Percentiles rank a stretch among this genome's conserved stretches.
These are phyloP conservation scores for Eutolmus rufibarbis DNA, from an alignment of 2,888 invertebrate genomes.

Conservation along the genomic window DNA sequence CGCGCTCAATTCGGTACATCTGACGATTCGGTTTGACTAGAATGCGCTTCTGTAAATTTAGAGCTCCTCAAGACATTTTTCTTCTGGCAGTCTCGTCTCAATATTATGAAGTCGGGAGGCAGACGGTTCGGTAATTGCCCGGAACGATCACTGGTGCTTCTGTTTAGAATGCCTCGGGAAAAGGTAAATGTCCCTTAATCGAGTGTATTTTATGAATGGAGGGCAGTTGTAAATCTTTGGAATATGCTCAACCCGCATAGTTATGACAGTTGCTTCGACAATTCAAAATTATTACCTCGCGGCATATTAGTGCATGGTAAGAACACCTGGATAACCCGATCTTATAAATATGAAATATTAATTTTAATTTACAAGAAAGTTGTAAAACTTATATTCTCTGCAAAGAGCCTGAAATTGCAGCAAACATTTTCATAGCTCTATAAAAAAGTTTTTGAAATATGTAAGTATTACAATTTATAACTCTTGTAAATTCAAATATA, in stretches of 20 bases:
- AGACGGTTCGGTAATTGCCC: constrained; percentile 42
- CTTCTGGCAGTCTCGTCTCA: constrained; percentile 11
- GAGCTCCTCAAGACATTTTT: constrained; percentile 27
- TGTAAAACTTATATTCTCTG: not conserved
- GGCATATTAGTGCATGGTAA: not conserved
- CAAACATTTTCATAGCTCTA: no score
- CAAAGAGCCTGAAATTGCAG: no score
- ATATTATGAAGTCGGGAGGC: not conserved
- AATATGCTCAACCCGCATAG: not conserved
- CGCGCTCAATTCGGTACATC: not conserved
- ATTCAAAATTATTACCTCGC: not conserved
- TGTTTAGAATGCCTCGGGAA: not conserved
- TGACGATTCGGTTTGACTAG: constrained; percentile 8
- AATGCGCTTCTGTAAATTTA: constrained; percentile 9
- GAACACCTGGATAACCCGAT: not conserved
- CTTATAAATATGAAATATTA: not conserved
- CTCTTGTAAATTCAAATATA: no score
- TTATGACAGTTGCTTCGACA: not conserved
- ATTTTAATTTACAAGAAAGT: not conserved
- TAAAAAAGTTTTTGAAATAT: no score
- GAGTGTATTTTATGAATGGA: constrained; percentile 24
- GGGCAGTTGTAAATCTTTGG: not conserved
- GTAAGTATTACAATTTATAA: no score
- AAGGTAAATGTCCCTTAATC: constrained; percentile 34
- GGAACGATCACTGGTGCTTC: constrained; percentile 39